Base-by-base conservation (phyloP, 2,113 vertebrate genomes). In the Catharus minimus region DNA sequence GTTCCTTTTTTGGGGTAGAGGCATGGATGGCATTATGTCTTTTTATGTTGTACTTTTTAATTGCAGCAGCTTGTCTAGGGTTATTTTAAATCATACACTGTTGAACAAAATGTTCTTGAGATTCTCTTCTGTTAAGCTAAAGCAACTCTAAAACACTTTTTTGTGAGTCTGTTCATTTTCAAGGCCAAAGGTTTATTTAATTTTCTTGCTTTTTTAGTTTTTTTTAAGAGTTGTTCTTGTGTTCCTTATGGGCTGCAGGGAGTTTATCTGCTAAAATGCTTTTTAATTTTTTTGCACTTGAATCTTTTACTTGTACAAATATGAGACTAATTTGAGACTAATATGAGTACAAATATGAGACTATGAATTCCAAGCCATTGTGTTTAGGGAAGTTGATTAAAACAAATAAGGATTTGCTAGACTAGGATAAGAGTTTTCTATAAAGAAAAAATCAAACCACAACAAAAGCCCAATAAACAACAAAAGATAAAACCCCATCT, bases 101-200 rank as follows among this genome's bases (percentile, higher is more conserved):
- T 80, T 69, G 73, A 83, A 67, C 68, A 78, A 92, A 88, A 87
- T 89, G 66, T 89, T 90, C 73, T 64, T 60, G 80, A 86, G 39
- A 67, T 74, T 92, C 22, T 78, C 13, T 82, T 78, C 55, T 38
- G 20, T 93, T 88, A 68, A 85, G 49, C 27, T 56, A 46, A 68
- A 85, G 49, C 27, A 53, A 46, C 22, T 44, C 61, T 88, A 32
- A 82, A 88, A 32, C 39, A 65, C 23, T 62, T 66, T 33, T 11
- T 86, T 92, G 32, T 36, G 67, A 62, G 22, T 69, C 67, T 88
- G 62, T 80, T 88, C 14, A 2, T 82, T 94, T 89, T 62, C 49
- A 79, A 64, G 69, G 74, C n/a, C 2, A 8, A 82, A 88, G 32
- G 30, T 78, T 56, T 65, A 44, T 85, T 92, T 71, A 1, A 26